These are phyloP conservation scores for Psittacus erithacus DNA, from an alignment of 2,113 vertebrate genomes.

Conservation along the genomic window DNA sequence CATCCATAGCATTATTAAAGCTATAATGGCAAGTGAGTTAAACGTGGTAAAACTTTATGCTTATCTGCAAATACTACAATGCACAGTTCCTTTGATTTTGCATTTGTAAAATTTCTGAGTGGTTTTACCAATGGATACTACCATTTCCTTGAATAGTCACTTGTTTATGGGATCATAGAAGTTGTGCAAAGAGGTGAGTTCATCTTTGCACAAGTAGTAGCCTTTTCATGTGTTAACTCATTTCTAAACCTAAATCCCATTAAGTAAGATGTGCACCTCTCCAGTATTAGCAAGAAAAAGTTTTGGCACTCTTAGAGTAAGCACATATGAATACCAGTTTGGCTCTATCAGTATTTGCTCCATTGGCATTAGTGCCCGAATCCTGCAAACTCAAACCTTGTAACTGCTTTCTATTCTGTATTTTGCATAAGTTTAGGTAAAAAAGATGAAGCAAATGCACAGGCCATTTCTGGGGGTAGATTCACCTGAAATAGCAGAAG, in stretches of 20 bases:
- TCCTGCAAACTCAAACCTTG: background rate
- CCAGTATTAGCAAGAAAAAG: background rate
- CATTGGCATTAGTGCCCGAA: background rate
- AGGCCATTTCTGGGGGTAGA: background rate
- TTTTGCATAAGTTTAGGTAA: background rate
- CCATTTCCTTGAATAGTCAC: background rate
- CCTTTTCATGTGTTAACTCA: background rate
- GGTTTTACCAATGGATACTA: background rate
- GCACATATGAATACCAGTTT: background rate
- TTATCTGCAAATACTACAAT: background rate
- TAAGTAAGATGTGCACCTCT: background rate
- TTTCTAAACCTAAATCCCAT: background rate
- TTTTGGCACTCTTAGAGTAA: background rate
- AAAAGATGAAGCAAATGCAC: background rate
- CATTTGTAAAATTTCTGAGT: background rate
- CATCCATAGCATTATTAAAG: background rate
- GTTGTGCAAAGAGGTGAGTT: background rate
- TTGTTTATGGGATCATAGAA: background rate
- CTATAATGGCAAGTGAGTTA: background rate
- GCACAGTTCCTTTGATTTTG: background rate
- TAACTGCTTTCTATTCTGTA: background rate
- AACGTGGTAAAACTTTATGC: background rate
- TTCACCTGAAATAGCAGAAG: background rate
- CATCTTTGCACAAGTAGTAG: background rate
- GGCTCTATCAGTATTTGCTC: rapidly evolving